Conservation (phyloP, 1,140 invertebrate species). For the Nasonia giraulti region DNA sequence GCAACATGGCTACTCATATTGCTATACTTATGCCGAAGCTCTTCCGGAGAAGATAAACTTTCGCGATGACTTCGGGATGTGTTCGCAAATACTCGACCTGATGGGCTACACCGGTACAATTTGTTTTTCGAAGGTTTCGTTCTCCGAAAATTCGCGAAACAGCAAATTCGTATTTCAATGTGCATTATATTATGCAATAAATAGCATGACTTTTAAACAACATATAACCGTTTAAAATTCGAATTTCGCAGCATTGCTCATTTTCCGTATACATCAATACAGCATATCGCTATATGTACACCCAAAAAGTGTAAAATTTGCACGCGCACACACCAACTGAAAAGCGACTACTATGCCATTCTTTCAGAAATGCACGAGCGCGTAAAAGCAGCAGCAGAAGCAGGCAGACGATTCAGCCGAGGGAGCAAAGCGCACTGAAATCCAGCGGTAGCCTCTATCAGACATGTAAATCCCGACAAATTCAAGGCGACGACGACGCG, state of each 20-base stretch:
- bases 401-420: not conserved
- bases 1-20: too few relatives aligned
- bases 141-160: too few relatives aligned
- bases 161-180: too few relatives aligned
- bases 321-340: not conserved
- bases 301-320: not conserved
- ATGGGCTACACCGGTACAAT: not conserved
- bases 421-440: not conserved
- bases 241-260: too few relatives aligned
- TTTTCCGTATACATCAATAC: too few relatives aligned
- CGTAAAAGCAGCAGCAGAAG: not conserved
- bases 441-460: not conserved
- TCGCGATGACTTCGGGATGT: too few relatives aligned
- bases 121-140: too few relatives aligned
- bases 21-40: too few relatives aligned
- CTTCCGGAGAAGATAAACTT: not conserved
- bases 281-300: too few relatives aligned
- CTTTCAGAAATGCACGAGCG: not conserved
- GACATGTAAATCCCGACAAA: constrained; percentile 2
- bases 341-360: not conserved
- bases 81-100: not conserved
- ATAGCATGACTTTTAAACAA: too few relatives aligned
- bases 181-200: too few relatives aligned
- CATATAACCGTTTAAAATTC: too few relatives aligned
- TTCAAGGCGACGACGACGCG: not conserved